These are phyloP conservation scores for Scopus umbretta DNA, from an alignment of 2,113 vertebrate species.

Conservation along the genomic window DNA sequence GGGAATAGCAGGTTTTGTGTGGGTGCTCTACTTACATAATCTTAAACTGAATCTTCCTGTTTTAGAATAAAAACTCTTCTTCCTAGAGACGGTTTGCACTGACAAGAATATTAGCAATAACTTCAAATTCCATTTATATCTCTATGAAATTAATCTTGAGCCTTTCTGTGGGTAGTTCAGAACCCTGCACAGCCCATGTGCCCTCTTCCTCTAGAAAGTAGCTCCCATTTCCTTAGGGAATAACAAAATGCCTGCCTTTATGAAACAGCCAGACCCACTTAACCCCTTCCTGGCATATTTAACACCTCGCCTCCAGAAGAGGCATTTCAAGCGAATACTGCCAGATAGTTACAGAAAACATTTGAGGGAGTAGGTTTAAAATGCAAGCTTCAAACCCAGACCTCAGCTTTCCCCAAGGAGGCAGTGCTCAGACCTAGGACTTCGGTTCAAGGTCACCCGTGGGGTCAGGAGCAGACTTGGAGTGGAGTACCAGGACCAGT, in stretches of 20 bases:
- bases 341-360: neutral
- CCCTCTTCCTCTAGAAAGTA: neutral
- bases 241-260: neutral
- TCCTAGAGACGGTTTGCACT: neutral
- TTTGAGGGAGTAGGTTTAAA: neutral
- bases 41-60: neutral
- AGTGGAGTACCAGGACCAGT: neutral
- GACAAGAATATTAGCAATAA: neutral
- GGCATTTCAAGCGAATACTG: neutral
- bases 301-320: neutral
- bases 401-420: neutral
- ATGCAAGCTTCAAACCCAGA: neutral
- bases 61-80: neutral
- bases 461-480: neutral
- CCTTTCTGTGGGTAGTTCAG: neutral
- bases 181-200: neutral
- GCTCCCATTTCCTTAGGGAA: neutral
- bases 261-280: neutral
- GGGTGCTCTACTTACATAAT: slow-evolving; percentile 12
- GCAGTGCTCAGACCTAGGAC: neutral
- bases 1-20: slow-evolving; percentile 3
- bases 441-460: neutral
- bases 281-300: neutral
- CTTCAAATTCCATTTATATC: neutral
- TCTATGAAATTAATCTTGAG: neutral